Evolutionary conservation across 2,888 invertebrate genomes (phyloP).

Genomic region (Epirrhoe tristata): DNA sequence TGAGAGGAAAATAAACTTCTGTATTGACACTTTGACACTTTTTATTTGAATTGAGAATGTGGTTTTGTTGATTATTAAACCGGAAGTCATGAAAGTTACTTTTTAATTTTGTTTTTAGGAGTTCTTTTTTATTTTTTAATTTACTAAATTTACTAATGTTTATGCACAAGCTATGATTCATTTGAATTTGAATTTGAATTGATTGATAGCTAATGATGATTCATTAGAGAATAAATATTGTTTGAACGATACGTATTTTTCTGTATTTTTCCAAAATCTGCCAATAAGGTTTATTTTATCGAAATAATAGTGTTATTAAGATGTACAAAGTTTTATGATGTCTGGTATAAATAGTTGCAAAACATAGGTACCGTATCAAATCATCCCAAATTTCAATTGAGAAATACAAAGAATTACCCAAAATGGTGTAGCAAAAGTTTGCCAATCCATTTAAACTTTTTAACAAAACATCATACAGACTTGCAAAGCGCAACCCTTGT

Average conservation of each 20-base stretch:
- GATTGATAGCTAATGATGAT: too few species aligned
- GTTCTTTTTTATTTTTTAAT: too few species aligned
- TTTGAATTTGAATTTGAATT: too few species aligned
- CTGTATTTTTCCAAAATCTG: too few species aligned
- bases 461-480: conserved; percentile 3
- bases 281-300: not conserved
- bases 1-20: not conserved
- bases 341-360: conserved; percentile 35
- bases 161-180: too few species aligned
- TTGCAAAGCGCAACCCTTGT: conserved; percentile 2
- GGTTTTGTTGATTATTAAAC: not conserved
- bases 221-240: too few species aligned
- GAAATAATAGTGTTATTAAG: not conserved
- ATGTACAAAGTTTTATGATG: conserved; percentile 13
- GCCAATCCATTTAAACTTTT: conserved; percentile 18
- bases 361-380: conserved; percentile 67
- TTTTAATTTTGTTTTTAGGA: not conserved
- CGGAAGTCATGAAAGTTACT: not conserved
- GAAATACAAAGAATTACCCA: conserved; percentile 32
- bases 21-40: not conserved
- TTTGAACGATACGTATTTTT: too few species aligned
- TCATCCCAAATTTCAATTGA: conserved; percentile 58
- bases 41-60: conserved; percentile 1
- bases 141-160: too few species aligned
- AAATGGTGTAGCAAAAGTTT: not conserved